A percentile compares a stretch with the other conserved stretches of the same genome.
phyloP scores from a whole-genome alignment of 2,113 vertebrate species.

The cat (Felis catus) region DNA sequence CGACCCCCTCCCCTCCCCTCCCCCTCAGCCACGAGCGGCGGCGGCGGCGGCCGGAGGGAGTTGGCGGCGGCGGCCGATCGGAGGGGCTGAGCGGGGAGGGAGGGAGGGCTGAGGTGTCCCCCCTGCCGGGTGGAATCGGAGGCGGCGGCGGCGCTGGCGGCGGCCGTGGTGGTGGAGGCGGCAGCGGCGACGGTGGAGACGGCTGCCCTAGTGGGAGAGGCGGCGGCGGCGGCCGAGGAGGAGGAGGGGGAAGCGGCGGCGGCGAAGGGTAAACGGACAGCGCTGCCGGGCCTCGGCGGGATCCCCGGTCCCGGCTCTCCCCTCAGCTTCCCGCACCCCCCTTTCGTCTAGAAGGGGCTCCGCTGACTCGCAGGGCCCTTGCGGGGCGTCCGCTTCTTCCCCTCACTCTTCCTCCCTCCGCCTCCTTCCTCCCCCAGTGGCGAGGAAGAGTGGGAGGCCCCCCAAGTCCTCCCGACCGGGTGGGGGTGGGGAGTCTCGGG shows the following conservation, averaged over 20 bases:
- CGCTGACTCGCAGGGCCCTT: slow-evolving; percentile 53
- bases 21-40: slow-evolving; percentile 86
- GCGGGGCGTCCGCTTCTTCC: slow-evolving; percentile 48
- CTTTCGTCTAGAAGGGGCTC: background rate
- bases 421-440: slow-evolving; percentile 42
- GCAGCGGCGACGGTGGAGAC: slow-evolving; percentile 70
- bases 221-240: slow-evolving; percentile 60
- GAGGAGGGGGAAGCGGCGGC: slow-evolving; percentile 67
- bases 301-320: background rate
- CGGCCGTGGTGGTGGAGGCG: slow-evolving; percentile 64
- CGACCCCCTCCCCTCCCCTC: slow-evolving; percentile 58
- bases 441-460: slow-evolving; percentile 52
- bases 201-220: slow-evolving; percentile 70
- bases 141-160: slow-evolving; percentile 75
- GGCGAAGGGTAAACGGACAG: slow-evolving; percentile 74
- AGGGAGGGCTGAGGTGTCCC: slow-evolving; percentile 84
- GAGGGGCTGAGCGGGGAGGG: slow-evolving; percentile 89
- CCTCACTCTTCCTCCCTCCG: slow-evolving; percentile 23
- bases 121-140: slow-evolving; percentile 81
- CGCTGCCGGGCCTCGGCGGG: slow-evolving; percentile 69
- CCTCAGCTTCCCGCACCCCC: background rate
- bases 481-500: slow-evolving; percentile 70
- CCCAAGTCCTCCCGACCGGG: slow-evolving; percentile 29
- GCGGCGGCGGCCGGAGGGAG: slow-evolving; percentile 76
- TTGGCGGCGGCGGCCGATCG: slow-evolving; percentile 64